Base-by-base conservation (phyloP, 2,888 invertebrate species). In the Platycnemis pennipes region DNA sequence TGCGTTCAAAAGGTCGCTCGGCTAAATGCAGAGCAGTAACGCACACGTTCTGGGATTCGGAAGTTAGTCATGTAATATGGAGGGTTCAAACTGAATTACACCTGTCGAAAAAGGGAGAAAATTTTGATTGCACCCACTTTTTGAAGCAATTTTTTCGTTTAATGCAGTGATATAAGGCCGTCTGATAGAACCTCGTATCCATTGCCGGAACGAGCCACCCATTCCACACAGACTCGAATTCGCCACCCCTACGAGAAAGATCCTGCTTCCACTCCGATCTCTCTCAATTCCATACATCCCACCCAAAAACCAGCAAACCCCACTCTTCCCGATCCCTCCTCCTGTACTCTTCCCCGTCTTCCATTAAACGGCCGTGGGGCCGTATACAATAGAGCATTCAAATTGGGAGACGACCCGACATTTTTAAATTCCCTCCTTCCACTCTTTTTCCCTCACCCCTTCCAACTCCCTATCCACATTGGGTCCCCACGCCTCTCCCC, bases 101-200 rank as follows among this genome's bases (percentile, higher is more conserved):
- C 87, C n/a, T 46, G 63, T 91, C 91, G 91, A 44, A 45, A 69
- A 44, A 91, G 44, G 63, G 42, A 56, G 44, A 37, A 63, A 69
- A 69, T 91, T 69, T 69, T 91, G 53, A 42, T 42, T 89, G 56
- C 69, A n/a, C 22, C n/a, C 56, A 42, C 63, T 63, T 45, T 63
- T 44, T 22, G 11, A 13, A n/a, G 63, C 56, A 26, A 4, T 42
- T 63, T 63, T 91, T 69, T 53, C 63, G 26, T 2, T 44, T 91
- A 91, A 91, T 63, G 42, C 56, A 56, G 44, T 37, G 63, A 91
- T 69, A 91, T 91, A 69, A 91, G 69, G 44, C 45, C 44, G 3
- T 8, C 42, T 13, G 53, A 42, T 16, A 26, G 91, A 69, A 37
- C 26, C 11, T 44, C 44, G 7, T 26, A 22, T 69, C 8, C 45